Base-by-base conservation (phyloP, 1,140 invertebrate genomes). In the Drosophila neocordata region DNA sequence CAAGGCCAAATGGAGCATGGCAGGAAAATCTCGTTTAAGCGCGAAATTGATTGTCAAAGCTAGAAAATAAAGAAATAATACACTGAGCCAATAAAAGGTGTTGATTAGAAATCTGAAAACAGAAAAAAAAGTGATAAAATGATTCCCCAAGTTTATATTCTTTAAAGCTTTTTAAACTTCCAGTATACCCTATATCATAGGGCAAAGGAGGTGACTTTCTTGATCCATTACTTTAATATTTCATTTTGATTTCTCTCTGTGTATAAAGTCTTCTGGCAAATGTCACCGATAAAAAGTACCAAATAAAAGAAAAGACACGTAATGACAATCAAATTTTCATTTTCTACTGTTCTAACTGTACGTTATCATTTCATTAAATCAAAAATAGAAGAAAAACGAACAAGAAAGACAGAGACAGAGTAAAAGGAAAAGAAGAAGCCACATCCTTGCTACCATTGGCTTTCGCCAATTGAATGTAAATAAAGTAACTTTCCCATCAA, bases 301-400 rank as follows among this genome's bases (percentile, higher is more conserved):
- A 41, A 71, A 65, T 34, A 60, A 70, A 78, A 79, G 7, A 44
- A 18, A 44, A 44, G 20, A 48, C 41, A 69, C 65, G 61, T 65
- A 73, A 73, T 65, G 74, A 65, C 74, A 73, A 73, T 77, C 69
- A 77, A 69, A 77, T 73, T 79, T 15, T 31, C 34, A 8, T 11
- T 9, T 48, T 34, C 41, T 51, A 11, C 8, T 27, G 35, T 35
- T 55, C 35, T 18, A 53, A 12, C 48, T 15, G 41, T 51, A 58
- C 67, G 68, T 82, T 85, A 85, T 85, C 81, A 88, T 85, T 85
- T 85, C 71, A 85, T 85, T 85, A 82, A 85, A 87, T 85, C 82
- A 63, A 66, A 74, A 60, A 57, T 55, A 62, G 61, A 76, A 65
- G 69, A 67, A 63, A 75, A 65, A 59, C 56, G 64, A 69, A 62